These are phyloP conservation scores for Stratiolaelaps scimitus DNA, from an alignment of 1,140 invertebrate species.

Conservation along the genomic window DNA sequence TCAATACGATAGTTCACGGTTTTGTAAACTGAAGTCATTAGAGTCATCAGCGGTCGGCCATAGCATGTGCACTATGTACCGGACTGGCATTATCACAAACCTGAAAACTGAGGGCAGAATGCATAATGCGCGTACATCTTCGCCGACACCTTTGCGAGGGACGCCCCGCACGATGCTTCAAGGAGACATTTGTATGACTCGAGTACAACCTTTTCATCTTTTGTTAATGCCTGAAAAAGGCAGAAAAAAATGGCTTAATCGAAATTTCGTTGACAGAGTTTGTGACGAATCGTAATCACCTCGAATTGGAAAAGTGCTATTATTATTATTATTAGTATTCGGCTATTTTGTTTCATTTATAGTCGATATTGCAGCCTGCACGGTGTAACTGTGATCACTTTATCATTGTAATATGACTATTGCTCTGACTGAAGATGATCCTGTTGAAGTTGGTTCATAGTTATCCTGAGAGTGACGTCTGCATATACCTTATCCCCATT, in stretches of 20 bases:
- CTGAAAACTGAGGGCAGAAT: constrained; percentile 5
- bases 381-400: no score
- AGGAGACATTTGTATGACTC: constrained; percentile 18
- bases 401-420: no score
- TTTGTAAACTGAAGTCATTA: not conserved
- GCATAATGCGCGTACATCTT: constrained; percentile 12
- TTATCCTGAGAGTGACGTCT: no score
- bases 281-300: not conserved
- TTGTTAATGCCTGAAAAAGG: not conserved
- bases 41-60: not conserved
- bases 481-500: no score
- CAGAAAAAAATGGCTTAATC: not conserved
- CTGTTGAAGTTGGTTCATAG: no score
- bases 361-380: no score
- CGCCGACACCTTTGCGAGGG: constrained; percentile 4
- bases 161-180: not conserved
- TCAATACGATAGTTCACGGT: no score
- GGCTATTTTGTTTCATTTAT: no score
- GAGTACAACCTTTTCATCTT: constrained; percentile 3
- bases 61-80: not conserved
- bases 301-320: no score
- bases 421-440: no score
- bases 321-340: no score
- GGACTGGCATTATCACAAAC: not conserved
- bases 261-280: not conserved